Base-by-base conservation (phyloP, 2,113 vertebrate species). In the Sakesphorus luctuosus region DNA sequence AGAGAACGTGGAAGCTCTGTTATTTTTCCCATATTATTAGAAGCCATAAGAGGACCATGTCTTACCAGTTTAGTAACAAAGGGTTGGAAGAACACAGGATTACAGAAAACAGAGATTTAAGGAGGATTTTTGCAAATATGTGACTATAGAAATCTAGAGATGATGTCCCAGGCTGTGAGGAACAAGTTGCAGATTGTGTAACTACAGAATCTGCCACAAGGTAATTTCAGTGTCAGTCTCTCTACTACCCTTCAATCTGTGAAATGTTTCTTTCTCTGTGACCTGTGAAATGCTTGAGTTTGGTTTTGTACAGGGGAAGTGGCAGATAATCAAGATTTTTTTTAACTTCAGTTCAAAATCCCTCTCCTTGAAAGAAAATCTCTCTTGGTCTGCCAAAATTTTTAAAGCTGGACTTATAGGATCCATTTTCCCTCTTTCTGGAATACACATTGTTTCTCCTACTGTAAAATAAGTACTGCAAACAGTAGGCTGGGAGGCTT, bases 401-500 rank as follows among this genome's bases (percentile, higher is more conserved):
- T 78, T 91, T 86, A 59, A 91, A 79, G 35, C 47, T 68, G 87
- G 83, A 94, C 79, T 93, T 96, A 95, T 12, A 94, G 61, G 65
- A 87, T 72, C 88, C 7, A 55, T 88, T 84, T 84, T 38, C 63
- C 24, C 56, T 31, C 65, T 84, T 90, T 90, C 85, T 93, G 82
- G 90, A 88, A 80, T 44, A 93, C 43, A 62, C 76, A 56, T 78
- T 92, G 72, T 92, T 93, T 81, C 92, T 90, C 75, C 88, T 89
- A 26, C 90, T 95, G 83, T 86, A 94, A 94, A 49, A 92, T 52
- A 50, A 90, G 74, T n/a, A 79, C 68, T 93, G 69, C 82, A 84
- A 84, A 97, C 93, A 96, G 94, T 93, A 96, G 94, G 90, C 68
- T 89, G 88, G 79, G 76, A 94, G 71, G 55, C 61, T 84, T 94